A percentile compares a stretch with the other conserved stretches of the same genome.
Evolutionary conservation across 2,113 vertebrate genomes (phyloP).

Genomic region (Syngnathoides biaculeatus): DNA sequence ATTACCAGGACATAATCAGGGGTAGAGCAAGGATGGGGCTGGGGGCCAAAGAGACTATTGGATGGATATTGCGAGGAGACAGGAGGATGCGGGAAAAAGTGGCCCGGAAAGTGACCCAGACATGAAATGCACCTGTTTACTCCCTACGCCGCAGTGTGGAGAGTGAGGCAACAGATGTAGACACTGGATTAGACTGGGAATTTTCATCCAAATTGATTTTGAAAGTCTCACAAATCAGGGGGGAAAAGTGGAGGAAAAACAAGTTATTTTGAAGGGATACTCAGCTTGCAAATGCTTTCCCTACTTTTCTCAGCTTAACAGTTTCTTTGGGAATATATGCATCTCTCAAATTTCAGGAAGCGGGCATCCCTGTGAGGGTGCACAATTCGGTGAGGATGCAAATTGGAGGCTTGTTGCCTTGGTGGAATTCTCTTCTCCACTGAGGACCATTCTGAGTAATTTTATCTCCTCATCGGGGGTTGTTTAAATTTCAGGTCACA

Average conservation of each 20-base stretch:
- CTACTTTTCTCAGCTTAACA: neutral
- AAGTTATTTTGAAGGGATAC: neutral
- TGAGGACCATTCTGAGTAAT: too few species aligned
- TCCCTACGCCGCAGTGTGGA: conserved; percentile 19
- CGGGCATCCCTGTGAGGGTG: too few species aligned
- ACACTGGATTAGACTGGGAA: conserved; percentile 44
- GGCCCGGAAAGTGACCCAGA: conserved; percentile 51
- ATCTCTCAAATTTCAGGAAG: too few species aligned
- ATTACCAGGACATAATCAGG: conserved; percentile 65
- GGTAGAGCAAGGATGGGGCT: conserved; percentile 28
- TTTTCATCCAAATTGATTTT: conserved; percentile 18
- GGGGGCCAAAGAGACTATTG: conserved; percentile 25
- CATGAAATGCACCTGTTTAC: conserved; percentile 57
- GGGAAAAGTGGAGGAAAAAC: too few species aligned
- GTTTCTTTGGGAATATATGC: too few species aligned
- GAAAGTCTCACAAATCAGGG: neutral
- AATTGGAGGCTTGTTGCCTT: neutral
- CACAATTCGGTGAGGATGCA: too few species aligned
- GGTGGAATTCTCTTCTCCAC: neutral
- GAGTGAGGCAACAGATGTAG: conserved; percentile 38
- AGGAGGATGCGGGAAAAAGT: conserved; percentile 42
- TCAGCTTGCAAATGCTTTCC: neutral
- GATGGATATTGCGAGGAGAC: conserved; percentile 24
- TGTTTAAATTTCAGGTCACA: neutral
- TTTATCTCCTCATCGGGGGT: neutral